A percentile compares a stretch with the other conserved stretches of the same genome.
Evolutionary conservation across 1,140 invertebrate genomes (phyloP).

Genomic region (Bombus pyrosoma): DNA sequence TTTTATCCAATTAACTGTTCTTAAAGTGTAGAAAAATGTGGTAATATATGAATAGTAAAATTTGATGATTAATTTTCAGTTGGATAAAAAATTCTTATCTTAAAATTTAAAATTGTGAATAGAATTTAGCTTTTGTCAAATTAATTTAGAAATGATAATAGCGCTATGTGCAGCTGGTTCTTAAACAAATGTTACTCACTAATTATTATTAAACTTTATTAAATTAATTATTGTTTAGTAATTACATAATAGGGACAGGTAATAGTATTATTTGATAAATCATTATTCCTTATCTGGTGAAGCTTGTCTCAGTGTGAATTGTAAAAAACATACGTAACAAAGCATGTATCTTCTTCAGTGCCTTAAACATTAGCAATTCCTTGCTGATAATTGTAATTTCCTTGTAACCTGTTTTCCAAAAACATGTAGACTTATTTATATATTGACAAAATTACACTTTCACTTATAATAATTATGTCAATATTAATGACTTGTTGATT

Average conservation of each 20-base stretch:
- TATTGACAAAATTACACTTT: slow-evolving; percentile 22
- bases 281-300: slow-evolving; percentile 25
- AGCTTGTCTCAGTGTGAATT: slow-evolving; percentile 45
- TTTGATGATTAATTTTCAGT: slow-evolving; percentile 9
- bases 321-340: slow-evolving; percentile 46
- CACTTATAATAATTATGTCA: neutral
- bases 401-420: slow-evolving; percentile 38
- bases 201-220: slow-evolving; percentile 9
- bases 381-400: slow-evolving; percentile 45
- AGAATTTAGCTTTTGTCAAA: neutral
- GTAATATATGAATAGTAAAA: neutral
- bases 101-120: slow-evolving; percentile 6
- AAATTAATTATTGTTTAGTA: neutral
- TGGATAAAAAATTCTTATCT: neutral
- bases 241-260: slow-evolving; percentile 41
- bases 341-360: slow-evolving; percentile 54
- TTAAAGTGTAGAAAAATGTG: neutral
- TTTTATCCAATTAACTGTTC: slow-evolving; percentile 30
- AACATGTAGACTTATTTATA: slow-evolving; percentile 18
- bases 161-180: neutral
- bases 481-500: slow-evolving; percentile 6
- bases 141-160: slow-evolving; percentile 19
- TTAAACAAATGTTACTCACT: neutral
- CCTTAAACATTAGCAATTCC: slow-evolving; percentile 41
- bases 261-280: slow-evolving; percentile 53